Evolutionary conservation across 2,888 invertebrate genomes (phyloP).

Genomic region (Caenorhabditis panamensis): DNA sequence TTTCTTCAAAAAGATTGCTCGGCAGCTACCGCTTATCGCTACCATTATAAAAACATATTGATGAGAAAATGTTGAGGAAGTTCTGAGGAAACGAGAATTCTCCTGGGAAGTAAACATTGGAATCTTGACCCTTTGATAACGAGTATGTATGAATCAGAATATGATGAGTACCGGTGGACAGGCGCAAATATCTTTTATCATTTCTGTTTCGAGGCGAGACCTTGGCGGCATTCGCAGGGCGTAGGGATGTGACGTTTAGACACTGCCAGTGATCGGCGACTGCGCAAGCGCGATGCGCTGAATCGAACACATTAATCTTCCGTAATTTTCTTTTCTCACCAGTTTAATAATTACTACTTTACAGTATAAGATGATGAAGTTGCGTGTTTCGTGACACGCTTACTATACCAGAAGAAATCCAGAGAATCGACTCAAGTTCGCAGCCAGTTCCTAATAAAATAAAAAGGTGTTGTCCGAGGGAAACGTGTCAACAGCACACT

Average conservation of each 20-base stretch:
- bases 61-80: too few relatives aligned
- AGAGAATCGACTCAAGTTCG: too few relatives aligned
- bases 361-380: constrained; percentile 41
- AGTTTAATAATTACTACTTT: constrained; percentile 61
- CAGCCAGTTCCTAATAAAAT: constrained; percentile 8
- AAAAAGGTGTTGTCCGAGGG: background rate
- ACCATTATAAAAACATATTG: too few relatives aligned
- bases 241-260: constrained; percentile 47
- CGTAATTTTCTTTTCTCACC: constrained; percentile 62
- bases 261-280: constrained; percentile 45
- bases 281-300: constrained; percentile 48
- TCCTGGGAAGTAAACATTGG: constrained; percentile 26
- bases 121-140: constrained; percentile 45
- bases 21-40: too few relatives aligned
- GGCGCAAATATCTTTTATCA: constrained; percentile 61
- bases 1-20: too few relatives aligned
- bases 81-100: background rate
- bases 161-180: constrained; percentile 54
- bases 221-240: constrained; percentile 30
- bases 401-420: too few relatives aligned
- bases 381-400: constrained; percentile 11
- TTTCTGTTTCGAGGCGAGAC: constrained; percentile 52
- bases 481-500: constrained; percentile 16
- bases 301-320: constrained; percentile 59
- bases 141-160: constrained; percentile 61